phyloP scores from a whole-genome alignment of 2,797 vertebrate genomes.

The Poecilia velifera region DNA sequence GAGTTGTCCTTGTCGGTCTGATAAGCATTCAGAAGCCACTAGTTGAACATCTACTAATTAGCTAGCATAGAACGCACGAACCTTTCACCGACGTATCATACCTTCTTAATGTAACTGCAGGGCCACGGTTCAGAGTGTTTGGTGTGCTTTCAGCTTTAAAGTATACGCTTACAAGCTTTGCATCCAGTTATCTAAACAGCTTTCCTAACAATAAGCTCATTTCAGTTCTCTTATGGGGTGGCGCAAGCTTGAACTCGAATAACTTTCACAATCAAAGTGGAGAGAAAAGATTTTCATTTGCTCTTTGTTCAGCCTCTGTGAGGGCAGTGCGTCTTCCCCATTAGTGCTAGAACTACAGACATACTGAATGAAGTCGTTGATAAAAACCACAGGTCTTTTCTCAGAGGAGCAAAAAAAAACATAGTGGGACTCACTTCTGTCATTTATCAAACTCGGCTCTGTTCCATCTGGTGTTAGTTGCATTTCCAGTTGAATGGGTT shows the following conservation, averaged over 20 bases:
- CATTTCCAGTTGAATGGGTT: slow-evolving; percentile 72
- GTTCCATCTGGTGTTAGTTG: slow-evolving; percentile 62
- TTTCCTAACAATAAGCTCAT: slow-evolving; percentile 30
- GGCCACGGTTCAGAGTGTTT: slow-evolving; percentile 19
- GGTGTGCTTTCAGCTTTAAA: slow-evolving; percentile 27
- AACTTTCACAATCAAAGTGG: slow-evolving; percentile 9
- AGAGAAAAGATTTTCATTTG: slow-evolving; percentile 37
- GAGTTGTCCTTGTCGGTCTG: slow-evolving; percentile 43
- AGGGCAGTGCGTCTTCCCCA: slow-evolving; percentile 13
- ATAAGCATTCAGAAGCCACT: slow-evolving; percentile 38
- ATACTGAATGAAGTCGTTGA: slow-evolving; percentile 51
- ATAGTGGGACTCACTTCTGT: slow-evolving; percentile 31
- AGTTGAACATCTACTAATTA: slow-evolving; percentile 40
- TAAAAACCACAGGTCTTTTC: slow-evolving; percentile 40
- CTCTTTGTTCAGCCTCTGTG: slow-evolving; percentile 27
- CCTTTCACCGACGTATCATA: slow-evolving; percentile 39
- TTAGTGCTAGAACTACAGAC: slow-evolving; percentile 19
- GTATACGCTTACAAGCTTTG: slow-evolving; percentile 48
- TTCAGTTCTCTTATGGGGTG: slow-evolving; percentile 15
- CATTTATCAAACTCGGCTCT: slow-evolving; percentile 61
- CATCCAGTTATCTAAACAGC: slow-evolving; percentile 29
- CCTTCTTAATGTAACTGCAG: slow-evolving; percentile 25
- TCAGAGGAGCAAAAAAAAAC: slow-evolving; percentile 20
- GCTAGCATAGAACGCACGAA: slow-evolving; percentile 21
- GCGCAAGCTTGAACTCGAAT: slow-evolving; percentile 32